These are phyloP conservation scores for Salpingus planirostris DNA, from an alignment of 2,888 invertebrate genomes.

Conservation along the genomic window DNA sequence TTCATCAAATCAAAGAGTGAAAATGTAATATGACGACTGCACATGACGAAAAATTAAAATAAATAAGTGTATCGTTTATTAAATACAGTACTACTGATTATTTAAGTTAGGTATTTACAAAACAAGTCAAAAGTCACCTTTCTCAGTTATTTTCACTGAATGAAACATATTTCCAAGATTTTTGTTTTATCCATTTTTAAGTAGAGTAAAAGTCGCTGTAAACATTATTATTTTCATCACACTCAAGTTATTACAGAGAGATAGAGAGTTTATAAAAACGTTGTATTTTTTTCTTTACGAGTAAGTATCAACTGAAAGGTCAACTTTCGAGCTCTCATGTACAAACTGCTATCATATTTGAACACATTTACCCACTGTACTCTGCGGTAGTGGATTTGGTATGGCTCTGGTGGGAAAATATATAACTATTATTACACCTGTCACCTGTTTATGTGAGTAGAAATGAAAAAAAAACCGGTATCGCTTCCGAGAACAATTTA, in stretches of 20 bases:
- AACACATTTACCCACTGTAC: slow-evolving; percentile 27
- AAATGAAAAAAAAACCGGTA: too few relatives aligned
- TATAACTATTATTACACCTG: too few relatives aligned
- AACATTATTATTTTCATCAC: too few relatives aligned
- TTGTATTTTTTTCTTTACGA: too few relatives aligned
- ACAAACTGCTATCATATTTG: slow-evolving; percentile 19
- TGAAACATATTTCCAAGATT: background rate
- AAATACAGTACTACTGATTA: slow-evolving; percentile 26
- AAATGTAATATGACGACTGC: slow-evolving; percentile 23
- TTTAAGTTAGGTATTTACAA: slow-evolving; percentile 26
- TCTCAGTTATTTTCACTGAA: background rate
- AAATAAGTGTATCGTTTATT: slow-evolving; percentile 27
- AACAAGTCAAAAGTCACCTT: slow-evolving; percentile 21
- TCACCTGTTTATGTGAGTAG: too few relatives aligned
- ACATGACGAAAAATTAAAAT: slow-evolving; percentile 25
- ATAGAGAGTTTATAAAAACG: too few relatives aligned
- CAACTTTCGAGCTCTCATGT: slow-evolving; percentile 14
- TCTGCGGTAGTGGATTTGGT: slow-evolving; percentile 20
- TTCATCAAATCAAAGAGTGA: slow-evolving; percentile 20
- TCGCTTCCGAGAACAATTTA: too few relatives aligned
- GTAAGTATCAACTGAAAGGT: slow-evolving; percentile 7
- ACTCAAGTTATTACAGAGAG: too few relatives aligned
- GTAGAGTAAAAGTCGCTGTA: too few relatives aligned
- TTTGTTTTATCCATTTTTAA: too few relatives aligned
- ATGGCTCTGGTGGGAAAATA: slow-evolving; percentile 23